These are phyloP conservation scores for Periophthalmodon schlosseri DNA, from an alignment of 2,113 vertebrate species.

Conservation along the genomic window DNA sequence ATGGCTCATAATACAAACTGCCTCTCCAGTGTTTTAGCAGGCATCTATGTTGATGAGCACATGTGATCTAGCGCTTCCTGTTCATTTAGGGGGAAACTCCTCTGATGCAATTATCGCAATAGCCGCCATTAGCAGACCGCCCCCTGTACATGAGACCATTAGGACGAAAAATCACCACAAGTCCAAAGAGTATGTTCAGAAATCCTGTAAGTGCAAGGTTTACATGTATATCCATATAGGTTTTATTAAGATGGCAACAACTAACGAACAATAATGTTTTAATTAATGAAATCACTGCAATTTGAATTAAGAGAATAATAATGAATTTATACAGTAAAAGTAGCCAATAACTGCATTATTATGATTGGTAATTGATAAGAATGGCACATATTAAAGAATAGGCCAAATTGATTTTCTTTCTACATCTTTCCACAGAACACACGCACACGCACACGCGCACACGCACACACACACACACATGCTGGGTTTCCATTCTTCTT, in stretches of 20 bases:
- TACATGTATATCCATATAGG: background rate
- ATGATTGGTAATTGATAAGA: no score
- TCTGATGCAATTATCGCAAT: slow-evolving; percentile 49
- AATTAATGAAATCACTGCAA: no score
- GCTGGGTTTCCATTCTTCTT: no score
- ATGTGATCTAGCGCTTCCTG: slow-evolving; percentile 47
- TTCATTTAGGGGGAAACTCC: slow-evolving; percentile 31
- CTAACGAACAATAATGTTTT: background rate
- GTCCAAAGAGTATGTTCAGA: slow-evolving; percentile 1
- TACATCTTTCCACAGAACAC: no score
- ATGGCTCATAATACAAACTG: background rate
- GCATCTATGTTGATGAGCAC: slow-evolving; percentile 28
- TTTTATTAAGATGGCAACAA: background rate
- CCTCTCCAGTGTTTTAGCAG: slow-evolving; percentile 20
- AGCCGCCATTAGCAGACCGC: slow-evolving; percentile 38
- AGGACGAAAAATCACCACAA: slow-evolving; percentile 14
- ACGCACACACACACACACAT: no score
- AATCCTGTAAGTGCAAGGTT: background rate
- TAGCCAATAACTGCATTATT: no score
- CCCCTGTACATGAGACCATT: slow-evolving; percentile 48
- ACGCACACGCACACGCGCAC: no score
- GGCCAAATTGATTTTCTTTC: no score
- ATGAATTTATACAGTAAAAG: no score
- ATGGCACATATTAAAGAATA: no score
- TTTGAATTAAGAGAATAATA: no score